Evolutionary conservation across 2,888 invertebrate species (phyloP).

Genomic region (Ochlodes sylvanus): DNA sequence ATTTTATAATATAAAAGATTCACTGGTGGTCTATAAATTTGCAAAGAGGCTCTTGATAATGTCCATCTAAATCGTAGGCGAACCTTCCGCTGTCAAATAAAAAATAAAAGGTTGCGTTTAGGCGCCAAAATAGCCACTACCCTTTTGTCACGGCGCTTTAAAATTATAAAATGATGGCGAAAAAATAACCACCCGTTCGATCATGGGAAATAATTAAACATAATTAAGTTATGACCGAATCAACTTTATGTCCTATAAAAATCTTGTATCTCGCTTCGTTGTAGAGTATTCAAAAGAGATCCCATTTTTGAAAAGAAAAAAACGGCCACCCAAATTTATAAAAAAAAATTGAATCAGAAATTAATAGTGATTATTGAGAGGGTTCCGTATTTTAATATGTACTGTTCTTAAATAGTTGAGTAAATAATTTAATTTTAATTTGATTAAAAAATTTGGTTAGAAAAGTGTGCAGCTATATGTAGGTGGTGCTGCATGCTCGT

Average conservation of each 20-base stretch:
- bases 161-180: constrained; percentile 49
- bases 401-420: no score
- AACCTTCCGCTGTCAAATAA: constrained; percentile 56
- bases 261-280: constrained; percentile 39
- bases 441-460: no score
- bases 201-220: constrained; percentile 58
- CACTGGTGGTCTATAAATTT: constrained; percentile 5
- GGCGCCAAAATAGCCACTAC: constrained; percentile 69
- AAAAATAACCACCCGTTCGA: constrained; percentile 54
- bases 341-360: constrained; percentile 37
- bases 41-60: constrained; percentile 1
- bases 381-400: constrained; percentile 40
- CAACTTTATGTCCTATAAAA: constrained; percentile 49
- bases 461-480: no score
- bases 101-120: constrained; percentile 54
- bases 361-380: not conserved
- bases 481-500: no score
- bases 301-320: constrained; percentile 47
- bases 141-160: constrained; percentile 72
- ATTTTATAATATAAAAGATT: constrained; percentile 8
- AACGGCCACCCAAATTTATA: constrained; percentile 55
- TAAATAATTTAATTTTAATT: no score
- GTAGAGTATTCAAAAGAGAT: constrained; percentile 35
- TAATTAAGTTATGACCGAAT: constrained; percentile 67
- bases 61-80: constrained; percentile 55